A percentile compares a stretch with the other conserved stretches of the same genome.
Evolutionary conservation across 2,888 invertebrate genomes (phyloP).

Genomic region (Sphaeridia pumilis): DNA sequence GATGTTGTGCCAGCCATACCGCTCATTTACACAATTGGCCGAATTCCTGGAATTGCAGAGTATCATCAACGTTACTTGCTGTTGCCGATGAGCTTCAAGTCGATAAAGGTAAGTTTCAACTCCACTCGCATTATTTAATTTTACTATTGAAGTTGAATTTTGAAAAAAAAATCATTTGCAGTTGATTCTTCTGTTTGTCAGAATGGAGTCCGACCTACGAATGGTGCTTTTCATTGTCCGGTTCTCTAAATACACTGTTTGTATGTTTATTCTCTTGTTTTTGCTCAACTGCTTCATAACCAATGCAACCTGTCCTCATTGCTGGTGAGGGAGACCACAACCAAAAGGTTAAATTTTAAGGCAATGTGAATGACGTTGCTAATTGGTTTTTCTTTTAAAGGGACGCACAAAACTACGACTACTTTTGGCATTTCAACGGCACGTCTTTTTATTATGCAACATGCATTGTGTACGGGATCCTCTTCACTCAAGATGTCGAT

Average conservation of each 20-base stretch:
- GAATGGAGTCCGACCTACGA: slow-evolving; percentile 18
- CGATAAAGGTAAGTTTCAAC: neutral
- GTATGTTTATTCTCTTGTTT: slow-evolving; percentile 12
- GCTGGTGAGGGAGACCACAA: too few species aligned
- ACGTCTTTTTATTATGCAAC: slow-evolving; percentile 18
- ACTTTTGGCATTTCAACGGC: too few species aligned
- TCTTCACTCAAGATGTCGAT: slow-evolving; percentile 9
- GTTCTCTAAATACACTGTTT: slow-evolving; percentile 15
- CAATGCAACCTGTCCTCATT: slow-evolving; percentile 8
- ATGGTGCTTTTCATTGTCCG: slow-evolving; percentile 10
- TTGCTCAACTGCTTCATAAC: slow-evolving; percentile 6
- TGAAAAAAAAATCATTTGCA: too few species aligned
- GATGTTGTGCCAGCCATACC: too few species aligned
- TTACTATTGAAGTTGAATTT: too few species aligned
- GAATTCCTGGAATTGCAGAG: too few species aligned
- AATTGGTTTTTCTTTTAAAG: too few species aligned
- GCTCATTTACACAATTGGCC: too few species aligned
- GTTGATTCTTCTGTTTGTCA: slow-evolving; percentile 10
- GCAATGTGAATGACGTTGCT: too few species aligned
- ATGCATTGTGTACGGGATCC: slow-evolving; percentile 16
- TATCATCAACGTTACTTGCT: neutral
- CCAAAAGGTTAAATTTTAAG: too few species aligned
- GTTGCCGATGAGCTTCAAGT: neutral
- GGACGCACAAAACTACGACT: too few species aligned
- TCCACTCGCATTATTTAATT: too few species aligned